Evolutionary conservation across 1,140 invertebrate species (phyloP).

Genomic region (Augochlora pura): DNA sequence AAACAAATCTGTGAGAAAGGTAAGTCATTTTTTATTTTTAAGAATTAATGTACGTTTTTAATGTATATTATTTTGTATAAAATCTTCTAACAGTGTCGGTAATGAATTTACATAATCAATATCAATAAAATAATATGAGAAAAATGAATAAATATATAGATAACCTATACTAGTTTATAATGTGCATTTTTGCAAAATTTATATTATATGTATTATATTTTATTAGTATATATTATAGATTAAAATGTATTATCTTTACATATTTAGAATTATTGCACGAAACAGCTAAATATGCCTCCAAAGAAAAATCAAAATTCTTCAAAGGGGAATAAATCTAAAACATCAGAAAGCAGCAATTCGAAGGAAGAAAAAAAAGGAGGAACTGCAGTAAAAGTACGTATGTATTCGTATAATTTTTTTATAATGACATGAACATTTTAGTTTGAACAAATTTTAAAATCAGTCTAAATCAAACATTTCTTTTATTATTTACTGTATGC

Average conservation of each 20-base stretch:
- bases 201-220: not conserved
- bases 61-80: not conserved
- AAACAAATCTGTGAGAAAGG: not conserved
- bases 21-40: slow-evolving; percentile 1
- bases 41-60: not conserved
- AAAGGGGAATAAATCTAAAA: slow-evolving; percentile 80
- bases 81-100: not conserved
- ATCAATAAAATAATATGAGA: not conserved
- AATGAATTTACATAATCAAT: not conserved
- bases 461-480: no score
- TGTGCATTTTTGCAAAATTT: not conserved
- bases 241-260: not conserved
- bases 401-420: not conserved
- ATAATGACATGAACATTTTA: no score
- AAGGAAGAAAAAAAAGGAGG: slow-evolving; percentile 57
- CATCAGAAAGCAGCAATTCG: slow-evolving; percentile 75
- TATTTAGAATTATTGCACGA: not conserved
- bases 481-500: not conserved
- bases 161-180: not conserved
- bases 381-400: slow-evolving; percentile 56
- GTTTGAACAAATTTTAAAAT: no score
- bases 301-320: slow-evolving; percentile 83
- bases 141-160: not conserved
- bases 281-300: slow-evolving; percentile 82
- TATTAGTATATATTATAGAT: not conserved